A percentile compares a stretch with the other conserved stretches of the same genome.
phyloP scores from a whole-genome alignment of 2,113 vertebrate species.

The Benitochromis conjunctus region DNA sequence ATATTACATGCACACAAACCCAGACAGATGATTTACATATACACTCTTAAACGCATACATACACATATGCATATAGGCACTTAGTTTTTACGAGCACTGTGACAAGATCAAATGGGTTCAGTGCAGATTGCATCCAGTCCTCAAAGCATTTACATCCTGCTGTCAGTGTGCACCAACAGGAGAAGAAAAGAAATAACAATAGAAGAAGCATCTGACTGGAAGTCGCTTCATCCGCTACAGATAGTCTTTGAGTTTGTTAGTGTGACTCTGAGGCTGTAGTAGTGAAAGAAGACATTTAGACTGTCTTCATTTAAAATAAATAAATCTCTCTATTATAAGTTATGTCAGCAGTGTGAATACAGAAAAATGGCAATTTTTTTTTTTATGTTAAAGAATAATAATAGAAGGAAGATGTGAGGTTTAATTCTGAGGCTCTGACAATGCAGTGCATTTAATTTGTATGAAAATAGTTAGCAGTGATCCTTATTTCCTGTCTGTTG shows the following conservation, averaged over 20 bases:
- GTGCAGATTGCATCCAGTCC: constrained; percentile 60
- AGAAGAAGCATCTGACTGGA: constrained; percentile 2
- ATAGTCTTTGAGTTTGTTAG: neutral
- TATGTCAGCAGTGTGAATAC: neutral
- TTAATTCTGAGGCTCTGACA: neutral
- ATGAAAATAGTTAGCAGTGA: too few species aligned
- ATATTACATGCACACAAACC: constrained; percentile 58
- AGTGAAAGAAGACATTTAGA: neutral
- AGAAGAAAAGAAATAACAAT: constrained; percentile 42
- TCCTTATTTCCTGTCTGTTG: neutral
- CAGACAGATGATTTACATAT: constrained; percentile 67
- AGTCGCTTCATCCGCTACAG: neutral
- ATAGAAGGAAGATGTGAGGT: neutral
- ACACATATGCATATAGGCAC: constrained; percentile 71
- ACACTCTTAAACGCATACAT: constrained; percentile 60
- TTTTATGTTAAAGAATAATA: neutral
- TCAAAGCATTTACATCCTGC: constrained; percentile 52
- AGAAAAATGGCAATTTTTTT: rapidly evolving
- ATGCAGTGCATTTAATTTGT: rapidly evolving
- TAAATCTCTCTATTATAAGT: neutral
- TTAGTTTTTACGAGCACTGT: constrained; percentile 66
- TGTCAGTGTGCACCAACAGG: constrained; percentile 5
- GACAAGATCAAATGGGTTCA: constrained; percentile 70
- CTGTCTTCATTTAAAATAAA: rapidly evolving
- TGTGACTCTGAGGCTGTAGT: neutral